These are phyloP conservation scores for Limnephilus rhombicus DNA, from an alignment of 2,888 invertebrate genomes.

Conservation along the genomic window DNA sequence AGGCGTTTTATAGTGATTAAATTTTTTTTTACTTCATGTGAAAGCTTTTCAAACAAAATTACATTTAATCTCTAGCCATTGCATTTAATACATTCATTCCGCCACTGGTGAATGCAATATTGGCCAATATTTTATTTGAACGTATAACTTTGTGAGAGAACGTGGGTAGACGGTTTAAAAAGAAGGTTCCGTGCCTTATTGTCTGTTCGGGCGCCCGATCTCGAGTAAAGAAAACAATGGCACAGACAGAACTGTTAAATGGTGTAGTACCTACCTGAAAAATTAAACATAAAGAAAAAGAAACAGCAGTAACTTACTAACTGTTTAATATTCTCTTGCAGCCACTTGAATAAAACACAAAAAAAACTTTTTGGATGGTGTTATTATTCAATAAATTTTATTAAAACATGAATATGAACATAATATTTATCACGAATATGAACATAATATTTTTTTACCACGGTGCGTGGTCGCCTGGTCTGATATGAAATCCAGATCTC, in stretches of 20 bases:
- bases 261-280: not conserved
- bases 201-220: slow-evolving; percentile 25
- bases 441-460: no score
- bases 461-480: no score
- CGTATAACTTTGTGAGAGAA: not conserved
- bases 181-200: slow-evolving; percentile 24
- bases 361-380: no score
- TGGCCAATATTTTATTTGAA: slow-evolving; percentile 10
- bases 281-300: not conserved
- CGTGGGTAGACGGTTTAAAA: not conserved
- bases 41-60: not conserved
- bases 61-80: not conserved
- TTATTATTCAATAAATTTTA: no score
- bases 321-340: not conserved
- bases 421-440: no score
- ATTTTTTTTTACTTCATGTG: not conserved
- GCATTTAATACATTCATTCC: not conserved
- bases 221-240: slow-evolving; percentile 8
- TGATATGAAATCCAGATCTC: no score
- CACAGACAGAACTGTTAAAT: not conserved
- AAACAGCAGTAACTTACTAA: not conserved
- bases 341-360: not conserved
- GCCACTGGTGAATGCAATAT: not conserved
- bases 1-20: not conserved
- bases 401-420: no score